A percentile compares a stretch with the other conserved stretches of the same genome.
These are phyloP conservation scores for Acropora yongei DNA, from an alignment of 64 coral and sea anemone species.

Conservation along the genomic window DNA sequence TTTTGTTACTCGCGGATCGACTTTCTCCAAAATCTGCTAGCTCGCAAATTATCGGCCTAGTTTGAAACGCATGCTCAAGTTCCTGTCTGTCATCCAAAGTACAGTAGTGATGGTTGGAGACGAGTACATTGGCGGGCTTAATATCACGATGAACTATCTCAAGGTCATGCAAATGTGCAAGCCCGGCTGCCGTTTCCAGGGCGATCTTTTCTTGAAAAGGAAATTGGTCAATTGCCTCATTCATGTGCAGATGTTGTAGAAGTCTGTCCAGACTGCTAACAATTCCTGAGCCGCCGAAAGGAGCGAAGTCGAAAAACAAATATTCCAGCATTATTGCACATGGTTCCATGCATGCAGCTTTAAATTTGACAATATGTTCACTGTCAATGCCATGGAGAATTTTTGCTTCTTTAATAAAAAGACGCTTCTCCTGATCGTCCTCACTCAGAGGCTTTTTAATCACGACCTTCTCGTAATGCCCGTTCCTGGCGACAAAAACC, in stretches of 20 bases:
- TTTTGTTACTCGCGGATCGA: conserved; percentile 32
- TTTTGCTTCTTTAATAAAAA: not conserved
- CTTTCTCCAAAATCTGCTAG: conserved; percentile 65
- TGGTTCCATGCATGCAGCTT: conserved; percentile 2
- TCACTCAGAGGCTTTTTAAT: conserved; percentile 6
- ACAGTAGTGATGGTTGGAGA: conserved; percentile 18
- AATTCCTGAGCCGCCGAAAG: conserved; percentile 10
- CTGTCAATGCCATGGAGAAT: not conserved
- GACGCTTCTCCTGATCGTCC: not conserved
- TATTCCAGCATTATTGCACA: conserved; percentile 75
- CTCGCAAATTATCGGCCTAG: conserved; percentile 48
- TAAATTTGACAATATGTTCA: conserved; percentile 26
- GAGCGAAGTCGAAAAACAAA: conserved; percentile 64
- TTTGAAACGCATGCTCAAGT: conserved; percentile 47
- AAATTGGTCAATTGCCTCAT: conserved; percentile 40
- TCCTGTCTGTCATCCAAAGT: conserved; percentile 8
- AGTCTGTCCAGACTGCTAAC: conserved; percentile 22
- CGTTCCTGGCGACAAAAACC: not conserved
- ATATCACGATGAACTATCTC: conserved; percentile 43
- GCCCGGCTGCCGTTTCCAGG: not conserved
- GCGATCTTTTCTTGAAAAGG: conserved; percentile 2
- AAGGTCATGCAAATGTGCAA: conserved; percentile 53
- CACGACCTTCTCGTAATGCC: not conserved
- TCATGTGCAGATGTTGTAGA: conserved; percentile 58
- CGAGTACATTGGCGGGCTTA: conserved; percentile 23